Evolutionary conservation across 2,888 invertebrate genomes (phyloP).

Genomic region (Drosophila stalkeri): DNA sequence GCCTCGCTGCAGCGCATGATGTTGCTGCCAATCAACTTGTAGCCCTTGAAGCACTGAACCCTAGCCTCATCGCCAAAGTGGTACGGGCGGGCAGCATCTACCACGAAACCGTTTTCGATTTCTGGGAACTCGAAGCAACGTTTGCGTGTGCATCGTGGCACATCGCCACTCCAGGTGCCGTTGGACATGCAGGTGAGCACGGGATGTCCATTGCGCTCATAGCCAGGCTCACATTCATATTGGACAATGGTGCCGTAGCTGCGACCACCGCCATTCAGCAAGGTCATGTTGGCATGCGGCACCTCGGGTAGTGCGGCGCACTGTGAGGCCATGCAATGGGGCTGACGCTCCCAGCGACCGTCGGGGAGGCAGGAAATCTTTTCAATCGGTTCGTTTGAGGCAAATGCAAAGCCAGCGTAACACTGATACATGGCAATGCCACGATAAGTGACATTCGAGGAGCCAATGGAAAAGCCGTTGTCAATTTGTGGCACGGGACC

Average conservation of each 20-base stretch:
- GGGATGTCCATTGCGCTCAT: constrained; percentile 94
- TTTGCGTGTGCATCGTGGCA: constrained; percentile 92
- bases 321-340: constrained; percentile 96
- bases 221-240: constrained; percentile 96
- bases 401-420: constrained; percentile 97
- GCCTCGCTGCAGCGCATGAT: constrained; percentile 94
- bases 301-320: constrained; percentile 95
- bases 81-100: constrained; percentile 91
- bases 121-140: constrained; percentile 88
- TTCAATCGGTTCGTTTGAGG: constrained; percentile 94
- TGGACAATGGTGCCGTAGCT: constrained; percentile 97
- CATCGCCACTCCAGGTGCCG: constrained; percentile 97
- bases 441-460: constrained; percentile 96
- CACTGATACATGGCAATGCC: constrained; percentile 98
- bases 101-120: constrained; percentile 94
- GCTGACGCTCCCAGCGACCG: constrained; percentile 96
- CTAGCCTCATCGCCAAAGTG: constrained; percentile 95
- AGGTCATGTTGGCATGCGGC: constrained; percentile 93
- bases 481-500: constrained; percentile 99
- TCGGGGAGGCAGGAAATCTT: constrained; percentile 95
- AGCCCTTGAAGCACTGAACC: constrained; percentile 96
- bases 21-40: constrained; percentile 93
- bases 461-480: constrained; percentile 98
- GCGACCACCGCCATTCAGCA: constrained; percentile 95
- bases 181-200: constrained; percentile 97